These are phyloP conservation scores for Macropus fuliginosus DNA, from an alignment of 2,797 vertebrate species.

Conservation along the genomic window DNA sequence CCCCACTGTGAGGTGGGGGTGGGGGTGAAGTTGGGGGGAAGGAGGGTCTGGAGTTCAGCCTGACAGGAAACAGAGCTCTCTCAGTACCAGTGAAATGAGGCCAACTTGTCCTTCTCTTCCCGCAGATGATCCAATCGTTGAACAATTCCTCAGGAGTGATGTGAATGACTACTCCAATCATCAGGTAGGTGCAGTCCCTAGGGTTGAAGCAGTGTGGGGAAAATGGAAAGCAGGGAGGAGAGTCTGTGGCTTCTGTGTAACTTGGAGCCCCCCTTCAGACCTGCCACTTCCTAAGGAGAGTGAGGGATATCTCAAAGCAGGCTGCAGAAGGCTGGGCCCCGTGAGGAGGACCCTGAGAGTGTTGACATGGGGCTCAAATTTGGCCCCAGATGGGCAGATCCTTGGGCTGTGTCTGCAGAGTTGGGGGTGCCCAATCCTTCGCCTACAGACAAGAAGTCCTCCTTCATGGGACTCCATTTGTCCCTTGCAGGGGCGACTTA, in stretches of 20 bases:
- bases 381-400: neutral
- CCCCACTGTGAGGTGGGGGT: neutral
- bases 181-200: neutral
- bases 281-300: neutral
- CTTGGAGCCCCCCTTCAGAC: no score
- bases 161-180: neutral
- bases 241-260: no score
- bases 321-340: neutral
- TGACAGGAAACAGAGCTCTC: neutral
- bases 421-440: no score
- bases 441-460: no score
- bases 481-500: neutral
- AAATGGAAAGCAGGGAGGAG: neutral
- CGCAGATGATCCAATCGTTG: neutral
- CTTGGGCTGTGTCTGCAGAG: no score
- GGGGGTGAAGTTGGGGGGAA: no score
- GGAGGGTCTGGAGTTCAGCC: neutral
- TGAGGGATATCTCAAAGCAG: no score
- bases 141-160: neutral
- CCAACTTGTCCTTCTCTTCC: neutral
- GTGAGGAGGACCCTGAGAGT: no score
- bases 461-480: neutral
- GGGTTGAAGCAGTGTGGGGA: neutral
- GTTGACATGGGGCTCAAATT: neutral
- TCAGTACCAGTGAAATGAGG: neutral